Evolutionary conservation across 2,113 vertebrate species (phyloP).

Genomic region (Hyaena hyaena): DNA sequence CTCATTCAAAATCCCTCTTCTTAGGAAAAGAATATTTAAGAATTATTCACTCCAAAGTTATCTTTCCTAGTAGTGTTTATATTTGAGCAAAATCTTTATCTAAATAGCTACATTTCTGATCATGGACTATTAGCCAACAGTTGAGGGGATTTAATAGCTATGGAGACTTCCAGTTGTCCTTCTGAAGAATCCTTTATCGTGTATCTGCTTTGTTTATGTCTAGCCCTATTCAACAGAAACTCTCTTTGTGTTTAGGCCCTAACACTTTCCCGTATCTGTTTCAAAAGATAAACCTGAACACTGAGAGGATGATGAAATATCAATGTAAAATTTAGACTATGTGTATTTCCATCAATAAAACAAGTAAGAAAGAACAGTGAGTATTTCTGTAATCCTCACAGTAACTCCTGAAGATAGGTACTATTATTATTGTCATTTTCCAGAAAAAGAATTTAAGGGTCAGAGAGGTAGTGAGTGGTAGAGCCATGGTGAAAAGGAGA

Average conservation of each 20-base stretch:
- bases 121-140: background rate
- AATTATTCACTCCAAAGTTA: background rate
- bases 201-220: background rate
- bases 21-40: background rate
- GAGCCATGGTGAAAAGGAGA: background rate
- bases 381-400: conserved; percentile 27
- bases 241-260: conserved; percentile 2
- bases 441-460: background rate
- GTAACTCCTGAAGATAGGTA: background rate
- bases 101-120: conserved; percentile 15
- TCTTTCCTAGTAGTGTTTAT: background rate
- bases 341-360: background rate
- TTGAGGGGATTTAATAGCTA: background rate
- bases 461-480: background rate
- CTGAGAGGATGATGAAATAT: background rate
- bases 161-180: background rate
- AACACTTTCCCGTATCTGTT: conserved; percentile 14
- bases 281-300: conserved; percentile 52
- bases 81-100: background rate
- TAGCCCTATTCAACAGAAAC: background rate
- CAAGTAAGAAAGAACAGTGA: conserved; percentile 2
- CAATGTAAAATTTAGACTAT: background rate
- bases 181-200: background rate
- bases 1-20: background rate
- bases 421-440: background rate